Base-by-base conservation (phyloP, 1,140 invertebrate genomes). In the Ceratina japonica region DNA sequence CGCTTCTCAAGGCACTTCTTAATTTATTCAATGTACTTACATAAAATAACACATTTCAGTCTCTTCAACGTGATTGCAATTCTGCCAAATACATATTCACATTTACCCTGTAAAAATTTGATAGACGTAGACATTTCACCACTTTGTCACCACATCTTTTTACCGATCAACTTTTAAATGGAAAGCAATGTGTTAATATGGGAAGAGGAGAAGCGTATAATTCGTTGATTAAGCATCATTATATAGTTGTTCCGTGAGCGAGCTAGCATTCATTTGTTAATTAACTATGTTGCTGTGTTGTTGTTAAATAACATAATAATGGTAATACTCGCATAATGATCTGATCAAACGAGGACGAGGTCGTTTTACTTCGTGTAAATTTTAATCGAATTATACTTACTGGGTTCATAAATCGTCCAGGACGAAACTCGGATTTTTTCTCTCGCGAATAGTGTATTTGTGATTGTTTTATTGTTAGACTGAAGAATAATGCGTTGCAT, bases 381-480 rank as follows among this genome's bases (percentile, higher is more conserved):
- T 56, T 58, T 54, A 51, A 22, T 10, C 15, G 0, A 10, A 31
- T 73, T 58, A 58, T 58, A 65, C 31, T 73, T 59, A 1, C 18
- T 74, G n/a, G n/a, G n/a, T n/a, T n/a, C n/a, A n/a, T n/a, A n/a
- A 44, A 44, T 44, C 49, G 49, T 20, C 51, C 37, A 15, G 44
- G n/a, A 31, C 13, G 18, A n/a, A 31, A 62, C 18, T n/a, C 16
- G 54, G 15, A 18, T 56, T 16, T 56, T 56, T 56, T 56, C 69
- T 37, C 2, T 69, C 54, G 15, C 13, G 49, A 64, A 76, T 63
- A n/a, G 58, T 80, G 64, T 52, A 75, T 74, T 44, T 68, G 56
- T 68, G 72, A 75, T 79, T 2, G 52, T 61, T 79, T 61, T n/a
- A 18, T 54, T 54, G 51, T 20, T 79, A 75, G 56, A 75, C 20